These are phyloP conservation scores for Phocides pigmalion DNA, from an alignment of 1,140 invertebrate species.

Conservation along the genomic window DNA sequence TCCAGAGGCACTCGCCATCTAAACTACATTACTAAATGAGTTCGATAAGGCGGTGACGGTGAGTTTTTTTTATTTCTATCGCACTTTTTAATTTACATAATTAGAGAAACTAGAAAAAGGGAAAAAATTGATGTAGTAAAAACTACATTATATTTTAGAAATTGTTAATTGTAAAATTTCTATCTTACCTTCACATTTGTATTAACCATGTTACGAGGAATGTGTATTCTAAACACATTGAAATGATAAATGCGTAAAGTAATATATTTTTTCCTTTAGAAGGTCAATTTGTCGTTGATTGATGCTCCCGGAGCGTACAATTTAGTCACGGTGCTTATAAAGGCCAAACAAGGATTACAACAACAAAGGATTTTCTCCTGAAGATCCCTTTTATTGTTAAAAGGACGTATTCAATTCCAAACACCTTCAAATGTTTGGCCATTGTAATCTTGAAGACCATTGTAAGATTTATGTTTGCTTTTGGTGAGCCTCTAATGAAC, in stretches of 20 bases:
- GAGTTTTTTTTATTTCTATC: too few species aligned
- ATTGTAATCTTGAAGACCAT: constrained; percentile 10
- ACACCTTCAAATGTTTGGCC: constrained; percentile 1
- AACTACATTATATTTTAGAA: too few species aligned
- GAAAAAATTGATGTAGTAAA: too few species aligned
- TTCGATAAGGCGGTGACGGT: too few species aligned
- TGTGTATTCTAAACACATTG: constrained; percentile 7
- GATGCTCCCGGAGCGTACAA: constrained; percentile 41
- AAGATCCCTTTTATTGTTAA: constrained; percentile 19
- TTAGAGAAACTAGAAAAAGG: too few species aligned
- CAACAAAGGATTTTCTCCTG: constrained; percentile 23
- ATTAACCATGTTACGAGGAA: background rate
- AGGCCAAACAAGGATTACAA: constrained; percentile 41
- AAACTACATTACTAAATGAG: too few species aligned
- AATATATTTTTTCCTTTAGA: constrained; percentile 33
- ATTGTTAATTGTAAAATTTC: too few species aligned
- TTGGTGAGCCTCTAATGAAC: background rate
- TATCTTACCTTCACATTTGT: too few species aligned
- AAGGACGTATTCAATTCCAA: background rate
- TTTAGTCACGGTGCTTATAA: constrained; percentile 43
- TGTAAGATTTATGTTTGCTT: background rate
- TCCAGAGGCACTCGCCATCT: background rate
- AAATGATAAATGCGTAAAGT: background rate
- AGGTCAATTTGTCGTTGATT: constrained; percentile 43
- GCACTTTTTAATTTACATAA: too few species aligned